Percentiles rank a stretch among this genome's conserved stretches.
Evolutionary conservation across 2,113 vertebrate species (phyloP).

Genomic region (Grantiella picta): DNA sequence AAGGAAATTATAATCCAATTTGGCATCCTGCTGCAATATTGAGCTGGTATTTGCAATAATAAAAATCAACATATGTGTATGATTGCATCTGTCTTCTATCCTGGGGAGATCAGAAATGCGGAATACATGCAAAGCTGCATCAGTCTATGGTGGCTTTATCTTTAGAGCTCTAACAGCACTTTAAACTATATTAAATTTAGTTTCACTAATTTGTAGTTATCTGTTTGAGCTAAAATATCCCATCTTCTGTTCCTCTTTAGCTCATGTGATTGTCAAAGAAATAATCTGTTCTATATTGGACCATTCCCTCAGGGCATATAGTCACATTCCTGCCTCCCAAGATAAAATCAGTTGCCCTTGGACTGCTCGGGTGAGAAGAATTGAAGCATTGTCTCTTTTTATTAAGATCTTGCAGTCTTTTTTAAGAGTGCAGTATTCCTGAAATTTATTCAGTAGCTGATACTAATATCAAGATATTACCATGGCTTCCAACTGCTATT

Average conservation of each 20-base stretch:
- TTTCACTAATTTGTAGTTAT: background rate
- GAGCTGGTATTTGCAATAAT: background rate
- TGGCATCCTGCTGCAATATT: background rate
- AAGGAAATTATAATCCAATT: background rate
- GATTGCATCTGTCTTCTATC: background rate
- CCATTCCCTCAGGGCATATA: background rate
- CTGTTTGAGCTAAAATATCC: background rate
- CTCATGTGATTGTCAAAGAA: background rate
- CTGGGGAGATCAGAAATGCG: background rate
- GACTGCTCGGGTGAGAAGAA: background rate
- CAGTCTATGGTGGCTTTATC: background rate
- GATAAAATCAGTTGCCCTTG: background rate
- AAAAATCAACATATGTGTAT: background rate
- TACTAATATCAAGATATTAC: background rate
- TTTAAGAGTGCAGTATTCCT: background rate
- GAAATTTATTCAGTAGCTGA: background rate
- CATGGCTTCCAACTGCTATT: background rate
- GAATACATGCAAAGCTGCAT: background rate
- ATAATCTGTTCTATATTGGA: background rate
- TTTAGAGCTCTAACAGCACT: background rate
- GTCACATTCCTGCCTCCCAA: background rate
- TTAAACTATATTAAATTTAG: background rate
- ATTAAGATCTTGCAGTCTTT: background rate
- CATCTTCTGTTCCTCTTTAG: background rate
- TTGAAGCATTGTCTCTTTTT: background rate